Conservation (phyloP, 2,113 vertebrate genomes). For the Gasterosteus aculeatus region DNA sequence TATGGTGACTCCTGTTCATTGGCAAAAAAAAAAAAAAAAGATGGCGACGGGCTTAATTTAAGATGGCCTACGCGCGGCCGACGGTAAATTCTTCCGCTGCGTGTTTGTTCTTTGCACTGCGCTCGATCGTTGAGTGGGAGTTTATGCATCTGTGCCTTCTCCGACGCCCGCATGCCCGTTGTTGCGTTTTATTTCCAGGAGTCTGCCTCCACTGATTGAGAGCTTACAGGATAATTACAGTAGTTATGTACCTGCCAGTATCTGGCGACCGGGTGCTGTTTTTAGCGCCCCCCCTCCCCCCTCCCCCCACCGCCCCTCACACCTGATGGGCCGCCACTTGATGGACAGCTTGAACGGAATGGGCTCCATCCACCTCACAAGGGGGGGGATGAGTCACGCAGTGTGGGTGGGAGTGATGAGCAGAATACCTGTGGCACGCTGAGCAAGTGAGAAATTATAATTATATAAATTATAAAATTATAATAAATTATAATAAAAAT, state of each 20-base stretch:
- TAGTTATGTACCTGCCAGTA: conserved; percentile 65
- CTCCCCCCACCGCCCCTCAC: too few species aligned
- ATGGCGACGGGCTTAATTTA: background rate
- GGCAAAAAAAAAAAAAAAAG: background rate
- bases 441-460: conserved; percentile 8
- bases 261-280: conserved; percentile 47
- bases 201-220: conserved; percentile 40
- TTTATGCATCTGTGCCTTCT: conserved; percentile 25
- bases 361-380: conserved; percentile 54
- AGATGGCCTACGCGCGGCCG: too few species aligned
- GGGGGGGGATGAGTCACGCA: conserved; percentile 60
- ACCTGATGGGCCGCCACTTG: conserved; percentile 36
- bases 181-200: conserved; percentile 25
- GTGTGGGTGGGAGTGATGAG: conserved; percentile 55
- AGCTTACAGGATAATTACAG: conserved; percentile 60
- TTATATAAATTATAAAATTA: too few species aligned
- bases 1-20: background rate
- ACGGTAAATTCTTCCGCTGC: conserved; percentile 13
- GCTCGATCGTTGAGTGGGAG: conserved; percentile 41
- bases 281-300: conserved; percentile 59
- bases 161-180: conserved; percentile 25
- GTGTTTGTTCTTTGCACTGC: conserved; percentile 30
- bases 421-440: conserved; percentile 48
- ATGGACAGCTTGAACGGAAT: conserved; percentile 59
- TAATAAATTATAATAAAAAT: too few species aligned